A percentile compares a stretch with the other conserved stretches of the same genome.
These are phyloP conservation scores for Pogoniulus pusillus DNA, from an alignment of 2,797 vertebrate genomes.

Conservation along the genomic window DNA sequence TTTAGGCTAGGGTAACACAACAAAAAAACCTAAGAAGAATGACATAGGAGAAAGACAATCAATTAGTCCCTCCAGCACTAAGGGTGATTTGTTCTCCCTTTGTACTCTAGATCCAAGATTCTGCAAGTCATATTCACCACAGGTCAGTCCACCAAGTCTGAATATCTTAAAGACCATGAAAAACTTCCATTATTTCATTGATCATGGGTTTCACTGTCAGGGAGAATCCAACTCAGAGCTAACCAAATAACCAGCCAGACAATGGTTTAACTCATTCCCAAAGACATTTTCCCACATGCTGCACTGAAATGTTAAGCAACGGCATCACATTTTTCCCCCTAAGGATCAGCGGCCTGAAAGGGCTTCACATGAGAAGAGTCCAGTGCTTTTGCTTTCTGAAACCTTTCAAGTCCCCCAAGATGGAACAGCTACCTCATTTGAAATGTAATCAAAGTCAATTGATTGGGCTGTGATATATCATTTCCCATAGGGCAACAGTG, in stretches of 20 bases:
- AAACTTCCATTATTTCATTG: background rate
- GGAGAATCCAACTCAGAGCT: background rate
- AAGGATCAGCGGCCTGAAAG: background rate
- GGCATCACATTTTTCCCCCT: background rate
- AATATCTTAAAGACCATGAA: background rate
- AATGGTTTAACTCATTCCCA: constrained; percentile 8
- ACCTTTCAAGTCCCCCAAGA: background rate
- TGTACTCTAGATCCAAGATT: background rate
- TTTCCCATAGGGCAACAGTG: background rate
- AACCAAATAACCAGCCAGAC: background rate
- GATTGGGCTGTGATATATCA: background rate
- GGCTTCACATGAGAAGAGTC: background rate
- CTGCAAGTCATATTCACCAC: background rate
- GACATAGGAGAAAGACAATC: background rate
- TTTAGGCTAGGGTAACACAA: background rate
- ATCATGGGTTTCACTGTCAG: background rate
- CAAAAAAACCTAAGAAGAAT: background rate
- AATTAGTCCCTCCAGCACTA: background rate
- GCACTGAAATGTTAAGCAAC: background rate
- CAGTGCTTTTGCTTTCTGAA: background rate
- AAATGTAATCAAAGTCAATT: background rate
- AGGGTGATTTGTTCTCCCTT: background rate
- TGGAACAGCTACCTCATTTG: background rate
- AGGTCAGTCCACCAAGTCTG: background rate
- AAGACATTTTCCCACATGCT: background rate